Base-by-base conservation (phyloP, 1,140 invertebrate species). In the Babylonia areolata region DNA sequence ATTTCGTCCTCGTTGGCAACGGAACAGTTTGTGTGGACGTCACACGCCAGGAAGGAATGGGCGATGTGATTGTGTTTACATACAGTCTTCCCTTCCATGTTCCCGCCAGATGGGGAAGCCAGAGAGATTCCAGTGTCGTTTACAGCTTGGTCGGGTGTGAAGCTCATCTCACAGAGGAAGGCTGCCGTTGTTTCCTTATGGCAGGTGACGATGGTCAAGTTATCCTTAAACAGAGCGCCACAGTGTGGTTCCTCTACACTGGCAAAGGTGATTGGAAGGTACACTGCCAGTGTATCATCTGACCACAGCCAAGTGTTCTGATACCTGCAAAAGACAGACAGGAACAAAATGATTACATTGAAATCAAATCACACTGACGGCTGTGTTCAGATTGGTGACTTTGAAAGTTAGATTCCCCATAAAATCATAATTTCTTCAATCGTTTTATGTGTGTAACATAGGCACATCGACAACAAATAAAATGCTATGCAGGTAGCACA, bases 21-120 rank as follows among this genome's bases (percentile, higher is more conserved):
- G 46, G 3, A 11, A 15, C 79, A 81, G 3, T 2, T 2, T 20
- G 28, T 15, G 46, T 3, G 3, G 40, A 51, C 79, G 23, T 81
- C 79, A 81, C 79, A 81, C 6, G 79, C 46, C 46, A 81, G 51
- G 46, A 81, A 81, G 46, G 28, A 20, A 37, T 81, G 79, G 20
- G 46, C 58, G 3, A 6, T 3, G 17, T 81, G 79, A 35, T 23
- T 23, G 58, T 11, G 0, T 64, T 6, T 12, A 23, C 58, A 64
- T 64, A 23, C 6, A 12, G 28, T n/a, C 58, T 23, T 64, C 58
- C 12, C 0, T 23, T n/a, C 20, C 28, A 23, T n/a, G 6, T 12
- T n/a, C 28, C 20, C 12, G 23, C 28, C 20, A 23, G 28, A 64
- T 12, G 58, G 58, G 28, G 28, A 6, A 23, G 58, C 15, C 58